Percentiles rank a stretch among this genome's conserved stretches.
These are phyloP conservation scores for Alviniconcha marisindica DNA, from an alignment of 1,140 invertebrate species.

Conservation along the genomic window DNA sequence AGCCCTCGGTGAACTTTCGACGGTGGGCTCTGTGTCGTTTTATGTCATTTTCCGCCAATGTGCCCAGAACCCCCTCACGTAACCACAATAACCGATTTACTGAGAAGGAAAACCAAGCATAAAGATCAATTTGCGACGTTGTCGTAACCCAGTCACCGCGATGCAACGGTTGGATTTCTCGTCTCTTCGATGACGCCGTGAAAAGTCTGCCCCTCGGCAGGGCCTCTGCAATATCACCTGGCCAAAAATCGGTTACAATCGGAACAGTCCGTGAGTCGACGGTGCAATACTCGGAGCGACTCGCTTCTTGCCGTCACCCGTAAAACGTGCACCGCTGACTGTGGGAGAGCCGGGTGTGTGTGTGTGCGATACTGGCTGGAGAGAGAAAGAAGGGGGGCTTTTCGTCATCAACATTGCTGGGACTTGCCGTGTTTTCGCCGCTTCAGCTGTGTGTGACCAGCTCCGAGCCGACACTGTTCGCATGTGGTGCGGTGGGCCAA, in stretches of 20 bases:
- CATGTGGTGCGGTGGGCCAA: no score
- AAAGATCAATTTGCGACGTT: not conserved
- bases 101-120: not conserved
- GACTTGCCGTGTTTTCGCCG: not conserved
- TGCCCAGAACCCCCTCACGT: not conserved
- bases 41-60: not conserved
- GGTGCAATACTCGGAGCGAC: constrained; percentile 21
- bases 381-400: no score
- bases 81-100: no score
- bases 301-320: constrained; percentile 2
- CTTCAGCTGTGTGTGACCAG: not conserved
- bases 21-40: not conserved
- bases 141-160: not conserved
- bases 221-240: constrained; percentile 34
- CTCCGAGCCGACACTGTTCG: no score
- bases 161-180: not conserved
- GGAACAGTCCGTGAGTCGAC: constrained; percentile 15
- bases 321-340: not conserved
- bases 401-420: no score
- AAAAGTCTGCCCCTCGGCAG: not conserved
- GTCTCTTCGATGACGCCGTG: not conserved
- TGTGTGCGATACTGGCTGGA: not conserved
- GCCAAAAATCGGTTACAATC: constrained; percentile 34
- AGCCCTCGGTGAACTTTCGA: not conserved
- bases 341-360: not conserved